phyloP scores from a whole-genome alignment of 2,797 vertebrate species.

The Apogon hyalosoma region DNA sequence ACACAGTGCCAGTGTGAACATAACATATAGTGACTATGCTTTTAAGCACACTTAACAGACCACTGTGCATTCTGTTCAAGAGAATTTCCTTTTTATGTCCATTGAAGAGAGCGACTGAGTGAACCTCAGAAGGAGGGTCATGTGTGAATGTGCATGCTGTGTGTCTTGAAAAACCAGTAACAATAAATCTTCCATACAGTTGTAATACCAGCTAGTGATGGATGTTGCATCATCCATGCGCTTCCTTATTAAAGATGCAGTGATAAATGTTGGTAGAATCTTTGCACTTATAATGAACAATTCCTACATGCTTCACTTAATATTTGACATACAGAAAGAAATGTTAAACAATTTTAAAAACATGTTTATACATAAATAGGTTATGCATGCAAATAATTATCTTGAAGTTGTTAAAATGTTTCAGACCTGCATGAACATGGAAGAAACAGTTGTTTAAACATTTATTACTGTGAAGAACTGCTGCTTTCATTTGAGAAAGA shows the following conservation, averaged over 20 bases:
- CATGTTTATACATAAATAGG: background rate
- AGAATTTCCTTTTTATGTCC: constrained; percentile 61
- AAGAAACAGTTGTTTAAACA: no score
- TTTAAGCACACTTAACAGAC: constrained; percentile 14
- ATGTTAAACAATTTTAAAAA: background rate
- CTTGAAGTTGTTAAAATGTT: no score
- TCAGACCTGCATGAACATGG: no score
- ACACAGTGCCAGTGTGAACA: background rate
- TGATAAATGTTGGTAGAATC: background rate
- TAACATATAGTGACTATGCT: constrained; percentile 5
- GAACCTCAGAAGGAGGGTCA: background rate
- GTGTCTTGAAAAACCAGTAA: background rate
- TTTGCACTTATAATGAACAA: no score
- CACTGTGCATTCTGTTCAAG: constrained; percentile 26
- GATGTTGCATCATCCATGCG: constrained; percentile 10
- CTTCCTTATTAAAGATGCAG: constrained; percentile 17
- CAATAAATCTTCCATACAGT: constrained; percentile 9
- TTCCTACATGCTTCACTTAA: no score
- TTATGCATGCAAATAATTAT: no score
- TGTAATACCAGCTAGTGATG: constrained; percentile 7
- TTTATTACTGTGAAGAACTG: no score
- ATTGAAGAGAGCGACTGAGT: constrained; percentile 35
- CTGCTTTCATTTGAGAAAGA: no score
- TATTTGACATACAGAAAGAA: no score
- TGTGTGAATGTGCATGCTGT: constrained; percentile 12